Conservation (phyloP, 53 echinoderm and acorn worm species). For the Holothuria leucospilota region DNA sequence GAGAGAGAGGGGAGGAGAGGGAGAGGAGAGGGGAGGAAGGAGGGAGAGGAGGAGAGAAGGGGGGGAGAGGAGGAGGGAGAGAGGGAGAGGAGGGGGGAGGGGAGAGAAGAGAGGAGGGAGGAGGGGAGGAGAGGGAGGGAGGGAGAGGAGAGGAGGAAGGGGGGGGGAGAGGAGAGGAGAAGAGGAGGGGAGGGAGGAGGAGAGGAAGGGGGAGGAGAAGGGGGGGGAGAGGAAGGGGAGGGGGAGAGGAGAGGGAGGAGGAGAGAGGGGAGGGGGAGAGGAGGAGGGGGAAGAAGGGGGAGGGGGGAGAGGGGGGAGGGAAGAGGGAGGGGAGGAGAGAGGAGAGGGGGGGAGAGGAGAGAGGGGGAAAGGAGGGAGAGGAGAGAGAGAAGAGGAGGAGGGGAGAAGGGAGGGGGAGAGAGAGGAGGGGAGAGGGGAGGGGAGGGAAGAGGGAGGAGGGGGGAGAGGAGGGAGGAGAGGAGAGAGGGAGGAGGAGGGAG, state of each 20-base stretch:
- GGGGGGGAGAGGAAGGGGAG: background rate
- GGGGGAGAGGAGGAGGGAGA: background rate
- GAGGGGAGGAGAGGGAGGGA: background rate
- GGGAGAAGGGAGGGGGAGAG: conserved; percentile 5
- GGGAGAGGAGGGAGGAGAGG: conserved; percentile 6
- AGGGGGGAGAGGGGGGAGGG: no score
- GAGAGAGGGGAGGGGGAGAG: no score
- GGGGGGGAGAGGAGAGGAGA: background rate
- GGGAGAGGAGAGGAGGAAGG: background rate
- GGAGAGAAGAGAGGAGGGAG: background rate
- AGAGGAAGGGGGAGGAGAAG: background rate
- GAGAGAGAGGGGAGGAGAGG: background rate
- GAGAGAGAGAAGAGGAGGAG: conserved; percentile 1
- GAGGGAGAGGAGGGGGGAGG: background rate
- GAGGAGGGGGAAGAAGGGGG: no score
- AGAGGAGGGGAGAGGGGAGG: background rate
- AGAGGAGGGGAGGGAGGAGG: background rate
- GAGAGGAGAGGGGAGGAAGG: background rate
- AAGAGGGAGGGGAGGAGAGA: conserved; percentile 17
- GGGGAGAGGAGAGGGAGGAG: conserved; percentile 48
- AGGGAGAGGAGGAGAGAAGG: background rate
- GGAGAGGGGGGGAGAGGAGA: conserved; percentile 34
- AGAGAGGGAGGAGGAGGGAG: background rate
- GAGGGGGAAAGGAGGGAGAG: conserved; percentile 5
- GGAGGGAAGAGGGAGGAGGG: conserved; percentile 1